Percentiles rank a stretch among this genome's conserved stretches.
phyloP scores from a whole-genome alignment of 2,797 vertebrate species.

The Macropus fuliginosus region DNA sequence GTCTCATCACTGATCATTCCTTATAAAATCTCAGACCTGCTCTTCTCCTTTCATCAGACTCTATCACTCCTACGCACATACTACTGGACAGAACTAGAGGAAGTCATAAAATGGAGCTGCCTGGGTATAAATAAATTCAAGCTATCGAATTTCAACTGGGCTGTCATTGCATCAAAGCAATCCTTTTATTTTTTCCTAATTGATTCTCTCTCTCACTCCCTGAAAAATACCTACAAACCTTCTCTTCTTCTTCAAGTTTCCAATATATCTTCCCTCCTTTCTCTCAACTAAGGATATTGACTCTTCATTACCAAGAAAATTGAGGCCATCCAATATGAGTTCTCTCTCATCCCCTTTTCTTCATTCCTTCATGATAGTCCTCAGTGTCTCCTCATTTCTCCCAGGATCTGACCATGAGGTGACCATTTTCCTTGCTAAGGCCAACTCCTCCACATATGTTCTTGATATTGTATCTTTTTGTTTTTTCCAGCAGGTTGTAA shows the following conservation, averaged over 20 bases:
- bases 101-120: not conserved
- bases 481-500: not conserved
- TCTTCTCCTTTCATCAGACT: not conserved
- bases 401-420: not conserved
- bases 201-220: not conserved
- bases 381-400: not conserved
- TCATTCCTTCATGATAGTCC: not conserved
- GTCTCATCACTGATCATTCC: not conserved
- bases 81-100: not conserved
- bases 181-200: not conserved
- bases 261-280: not conserved
- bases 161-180: not conserved
- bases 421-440: not conserved
- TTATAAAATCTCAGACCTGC: not conserved
- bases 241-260: not conserved
- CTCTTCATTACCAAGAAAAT: not conserved
- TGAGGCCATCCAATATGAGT: not conserved
- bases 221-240: not conserved
- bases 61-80: not conserved
- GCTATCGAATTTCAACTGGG: not conserved
- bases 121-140: not conserved
- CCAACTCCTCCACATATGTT: not conserved
- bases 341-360: not conserved
- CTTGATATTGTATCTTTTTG: not conserved
- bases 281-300: not conserved